phyloP scores from a whole-genome alignment of 2,113 vertebrate species.

The Hirundichthys speculiger region DNA sequence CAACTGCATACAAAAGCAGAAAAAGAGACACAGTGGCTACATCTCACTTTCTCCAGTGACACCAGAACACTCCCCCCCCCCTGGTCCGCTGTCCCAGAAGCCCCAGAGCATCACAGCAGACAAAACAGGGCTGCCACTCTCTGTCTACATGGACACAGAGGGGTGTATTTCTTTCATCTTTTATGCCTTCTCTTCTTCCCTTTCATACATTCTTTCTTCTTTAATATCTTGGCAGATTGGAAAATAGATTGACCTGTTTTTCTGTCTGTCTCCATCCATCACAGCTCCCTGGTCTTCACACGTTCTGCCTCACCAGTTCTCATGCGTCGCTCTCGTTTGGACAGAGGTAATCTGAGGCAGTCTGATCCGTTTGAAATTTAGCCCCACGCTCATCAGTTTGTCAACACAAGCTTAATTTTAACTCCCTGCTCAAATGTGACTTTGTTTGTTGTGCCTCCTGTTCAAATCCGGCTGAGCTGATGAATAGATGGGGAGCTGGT shows the following conservation, averaged over 20 bases:
- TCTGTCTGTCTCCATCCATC: too few relatives aligned
- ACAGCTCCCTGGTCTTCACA: constrained; percentile 43
- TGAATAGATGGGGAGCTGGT: constrained; percentile 58
- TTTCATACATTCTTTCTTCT: too few relatives aligned
- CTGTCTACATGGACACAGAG: constrained; percentile 27
- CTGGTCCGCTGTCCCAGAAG: constrained; percentile 51
- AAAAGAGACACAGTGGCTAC: constrained; percentile 49
- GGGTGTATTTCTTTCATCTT: constrained; percentile 9
- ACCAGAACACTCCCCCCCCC: constrained; percentile 47
- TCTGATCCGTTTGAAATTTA: constrained; percentile 60
- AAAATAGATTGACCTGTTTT: too few relatives aligned
- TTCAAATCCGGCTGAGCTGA: constrained; percentile 59
- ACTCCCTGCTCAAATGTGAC: constrained; percentile 70
- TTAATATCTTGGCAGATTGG: not conserved
- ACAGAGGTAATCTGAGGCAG: constrained; percentile 36
- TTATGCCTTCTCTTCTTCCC: not conserved
- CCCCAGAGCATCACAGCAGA: constrained; percentile 56
- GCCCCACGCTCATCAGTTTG: constrained; percentile 60
- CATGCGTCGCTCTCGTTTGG: constrained; percentile 54
- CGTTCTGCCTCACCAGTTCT: constrained; percentile 28
- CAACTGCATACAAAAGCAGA: constrained; percentile 7
- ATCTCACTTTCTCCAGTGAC: constrained; percentile 55
- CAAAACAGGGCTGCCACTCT: constrained; percentile 64
- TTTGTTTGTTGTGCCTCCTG: constrained; percentile 53
- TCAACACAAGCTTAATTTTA: constrained; percentile 70